These are phyloP conservation scores for Willisornis vidua DNA, from an alignment of 2,113 vertebrate species.

Conservation along the genomic window DNA sequence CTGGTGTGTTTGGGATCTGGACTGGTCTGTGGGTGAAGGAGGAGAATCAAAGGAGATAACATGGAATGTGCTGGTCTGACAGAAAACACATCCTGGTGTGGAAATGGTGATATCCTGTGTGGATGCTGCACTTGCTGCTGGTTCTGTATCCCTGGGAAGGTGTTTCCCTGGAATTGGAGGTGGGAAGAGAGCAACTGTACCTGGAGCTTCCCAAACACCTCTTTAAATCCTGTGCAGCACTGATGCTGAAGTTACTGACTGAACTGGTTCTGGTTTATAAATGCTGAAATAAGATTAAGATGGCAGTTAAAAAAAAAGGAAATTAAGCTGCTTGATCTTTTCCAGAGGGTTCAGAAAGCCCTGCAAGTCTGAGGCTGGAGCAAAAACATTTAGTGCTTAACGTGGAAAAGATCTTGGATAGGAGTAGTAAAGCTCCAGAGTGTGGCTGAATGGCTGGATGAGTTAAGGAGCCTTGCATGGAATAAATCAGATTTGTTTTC, in stretches of 20 bases:
- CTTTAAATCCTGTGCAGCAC: neutral
- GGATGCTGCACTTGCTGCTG: neutral
- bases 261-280: neutral
- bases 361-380: neutral
- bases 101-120: rapidly evolving
- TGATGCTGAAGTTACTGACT: neutral
- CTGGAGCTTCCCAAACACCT: neutral
- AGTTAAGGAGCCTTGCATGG: neutral
- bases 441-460: neutral
- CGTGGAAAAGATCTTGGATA: neutral
- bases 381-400: neutral
- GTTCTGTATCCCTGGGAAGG: neutral
- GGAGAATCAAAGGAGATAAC: neutral
- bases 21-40: neutral
- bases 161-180: too few species aligned
- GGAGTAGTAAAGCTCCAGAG: neutral
- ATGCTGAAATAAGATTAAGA: neutral
- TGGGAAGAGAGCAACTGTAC: neutral
- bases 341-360: neutral
- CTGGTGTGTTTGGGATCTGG: rapidly evolving
- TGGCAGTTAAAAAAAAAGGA: neutral
- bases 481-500: conserved; percentile 52
- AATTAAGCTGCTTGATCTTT: conserved; percentile 10
- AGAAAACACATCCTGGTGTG: neutral
- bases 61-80: neutral